Base-by-base conservation (phyloP, 2,888 invertebrate genomes). In the Calliopum simillimum region DNA sequence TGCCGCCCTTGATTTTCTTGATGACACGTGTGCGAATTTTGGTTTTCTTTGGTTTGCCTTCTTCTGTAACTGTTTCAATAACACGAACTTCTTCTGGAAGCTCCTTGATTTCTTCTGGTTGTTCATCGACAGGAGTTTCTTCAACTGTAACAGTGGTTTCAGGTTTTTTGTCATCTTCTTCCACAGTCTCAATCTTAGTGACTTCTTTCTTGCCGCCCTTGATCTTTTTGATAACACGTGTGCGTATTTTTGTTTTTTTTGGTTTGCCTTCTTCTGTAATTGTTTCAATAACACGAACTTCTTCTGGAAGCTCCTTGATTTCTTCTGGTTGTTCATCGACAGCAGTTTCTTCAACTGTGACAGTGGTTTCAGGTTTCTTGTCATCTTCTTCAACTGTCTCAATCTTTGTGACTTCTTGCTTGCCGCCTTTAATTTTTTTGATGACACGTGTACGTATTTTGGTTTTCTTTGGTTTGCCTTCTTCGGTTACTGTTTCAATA, bases 401-500 rank as follows among this genome's bases (percentile, higher is more conserved):
- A 1, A 47, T 66, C 51, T 73, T 75, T 16, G 71, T 75, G 16
- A 64, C 51, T 25, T 71, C 1, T 69, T 79, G 75, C 55, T 81
- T 74, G 1, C 41, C 49, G 11, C 70, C 73, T 41, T 69, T 71
- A 8, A 61, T 71, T 58, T 75, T 76, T 41, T 73, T 76, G 41
- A 73, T 76, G 1, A 72, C 66, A 11, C 77, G 70, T 16, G 72
- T 76, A n/a, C 71, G 84, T 14, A 78, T 76, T 13, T 77, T 79
- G 58, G 76, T 82, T 72, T 85, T 87, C 66, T 81, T 85, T 0
- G 85, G 83, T 66, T 78, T 81, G 23, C 74, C 75, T 70, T 87
- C 85, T n/a, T 82, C 77, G 4, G 81, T 76, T 4, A 75, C 41
- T n/a, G 69, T 78, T 23, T 88, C 88, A 1, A 85, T 84, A 2